Percentiles rank a stretch among this genome's conserved stretches.
Evolutionary conservation across 2,113 vertebrate species (phyloP).

Genomic region (Nothocercus nigrocapillus): DNA sequence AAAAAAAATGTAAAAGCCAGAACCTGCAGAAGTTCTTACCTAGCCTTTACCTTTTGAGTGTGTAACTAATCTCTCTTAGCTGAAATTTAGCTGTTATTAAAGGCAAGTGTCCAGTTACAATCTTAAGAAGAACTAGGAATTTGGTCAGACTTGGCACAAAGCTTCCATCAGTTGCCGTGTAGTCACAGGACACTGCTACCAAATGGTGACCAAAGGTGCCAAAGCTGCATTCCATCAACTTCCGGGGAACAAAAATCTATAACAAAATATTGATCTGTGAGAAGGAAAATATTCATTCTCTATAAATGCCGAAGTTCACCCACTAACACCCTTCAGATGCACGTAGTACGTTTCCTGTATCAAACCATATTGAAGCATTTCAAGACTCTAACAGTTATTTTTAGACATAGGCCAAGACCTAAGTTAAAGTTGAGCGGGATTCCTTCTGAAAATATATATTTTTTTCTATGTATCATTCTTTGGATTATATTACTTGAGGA

Average conservation of each 20-base stretch:
- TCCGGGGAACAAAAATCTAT: background rate
- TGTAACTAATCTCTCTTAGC: background rate
- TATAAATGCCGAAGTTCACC: background rate
- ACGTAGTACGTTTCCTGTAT: background rate
- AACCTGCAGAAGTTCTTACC: background rate
- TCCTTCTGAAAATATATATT: background rate
- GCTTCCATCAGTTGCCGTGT: background rate
- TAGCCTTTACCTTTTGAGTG: background rate
- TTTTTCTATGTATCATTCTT: background rate
- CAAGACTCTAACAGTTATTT: background rate
- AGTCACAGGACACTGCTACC: background rate
- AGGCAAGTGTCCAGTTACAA: background rate
- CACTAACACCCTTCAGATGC: background rate
- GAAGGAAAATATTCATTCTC: background rate
- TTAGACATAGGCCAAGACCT: background rate
- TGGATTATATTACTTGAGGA: background rate
- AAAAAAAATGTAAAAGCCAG: background rate
- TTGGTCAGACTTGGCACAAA: background rate
- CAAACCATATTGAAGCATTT: background rate
- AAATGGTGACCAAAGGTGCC: background rate
- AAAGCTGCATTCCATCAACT: background rate
- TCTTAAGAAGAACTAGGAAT: background rate
- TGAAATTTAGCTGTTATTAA: background rate
- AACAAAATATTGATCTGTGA: background rate
- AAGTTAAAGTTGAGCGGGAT: background rate